Conservation (phyloP, 1,140 invertebrate genomes). For the Sogatella furcifera region DNA sequence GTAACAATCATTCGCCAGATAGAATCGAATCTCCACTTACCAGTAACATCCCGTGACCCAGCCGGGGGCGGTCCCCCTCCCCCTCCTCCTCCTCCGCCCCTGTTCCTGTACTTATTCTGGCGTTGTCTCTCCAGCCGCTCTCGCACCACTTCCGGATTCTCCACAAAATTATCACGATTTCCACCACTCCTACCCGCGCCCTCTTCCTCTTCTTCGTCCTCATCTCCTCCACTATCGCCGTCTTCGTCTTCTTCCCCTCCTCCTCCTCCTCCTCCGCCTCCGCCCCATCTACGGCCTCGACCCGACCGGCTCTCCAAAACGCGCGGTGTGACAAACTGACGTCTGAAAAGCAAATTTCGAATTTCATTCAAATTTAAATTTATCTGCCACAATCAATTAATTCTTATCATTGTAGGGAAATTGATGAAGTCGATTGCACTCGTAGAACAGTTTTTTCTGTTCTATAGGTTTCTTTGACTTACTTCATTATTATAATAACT, state of each 20-base stretch:
- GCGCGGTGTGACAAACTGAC: constrained; percentile 20
- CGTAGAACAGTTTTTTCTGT: too few species aligned
- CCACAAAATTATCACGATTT: constrained; percentile 31
- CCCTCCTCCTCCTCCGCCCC: constrained; percentile 18
- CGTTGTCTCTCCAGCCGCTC: constrained; percentile 49
- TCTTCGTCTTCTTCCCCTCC: constrained; percentile 33
- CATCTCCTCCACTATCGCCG: too few species aligned
- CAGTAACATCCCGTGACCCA: constrained; percentile 29
- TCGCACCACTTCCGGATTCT: constrained; percentile 63
- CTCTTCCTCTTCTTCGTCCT: constrained; percentile 28
- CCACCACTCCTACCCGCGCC: too few species aligned
- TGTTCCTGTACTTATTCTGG: constrained; percentile 29
- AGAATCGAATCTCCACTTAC: constrained; percentile 26
- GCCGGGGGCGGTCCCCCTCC: constrained; percentile 14
- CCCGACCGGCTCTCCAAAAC: constrained; percentile 17
- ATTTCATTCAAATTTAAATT: too few species aligned
- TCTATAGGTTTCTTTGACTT: too few species aligned
- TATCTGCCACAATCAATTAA: too few species aligned
- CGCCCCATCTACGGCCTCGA: neutral
- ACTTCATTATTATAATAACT: too few species aligned
- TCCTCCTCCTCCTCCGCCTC: constrained; percentile 23
- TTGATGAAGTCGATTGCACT: too few species aligned
- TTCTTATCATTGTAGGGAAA: too few species aligned
- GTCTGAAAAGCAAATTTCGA: constrained; percentile 3
- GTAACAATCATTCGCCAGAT: too few species aligned